Base-by-base conservation (phyloP, 2,888 invertebrate genomes). In the Euzophera pinguis region DNA sequence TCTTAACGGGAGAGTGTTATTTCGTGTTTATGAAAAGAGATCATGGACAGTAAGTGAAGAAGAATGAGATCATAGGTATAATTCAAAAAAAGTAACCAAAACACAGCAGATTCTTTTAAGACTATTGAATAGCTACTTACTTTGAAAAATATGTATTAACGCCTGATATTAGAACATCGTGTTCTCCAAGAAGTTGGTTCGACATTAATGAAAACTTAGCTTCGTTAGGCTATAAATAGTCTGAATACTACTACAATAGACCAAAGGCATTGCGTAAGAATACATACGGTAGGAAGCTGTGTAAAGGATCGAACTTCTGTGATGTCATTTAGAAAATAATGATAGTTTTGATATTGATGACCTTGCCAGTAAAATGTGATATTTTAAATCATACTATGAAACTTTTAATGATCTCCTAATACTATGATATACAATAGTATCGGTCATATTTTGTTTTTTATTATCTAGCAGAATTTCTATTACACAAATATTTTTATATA, bases 181-280 rank as follows among this genome's bases (percentile, higher is more conserved):
- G 13, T 12, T 4, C 16, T 32, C 10, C 14, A 16, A 32, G 32
- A 32, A 13, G 45, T 45, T 34, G 14, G 32, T 5, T 45, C 45
- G 14, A 34, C 45, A 45, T 45, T 45, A 34, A 45, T 45, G 29
- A 16, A 5, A 45, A 34, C 8, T 29, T 14, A 14, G 16, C 14
- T 14, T 45, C 16, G 32, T 5, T 8, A 45, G 32, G 14, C 45
- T 45, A 16, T 45, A 45, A 45, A 45, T 45, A 45, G 32, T 34
- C 14, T 1, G 16, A 13, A 32, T 14, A 1, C 10, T 29, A 32
- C 45, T 32, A 45, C 45, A 45, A 32, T 45, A 32, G 45, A 8
- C 45, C 32, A 9, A 10, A 45, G 9, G 14, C 32, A 32, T 32
- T 45, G 32, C 39, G 39, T 39, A 39, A 39, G 39, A 16, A 16